Percentiles rank a stretch among this genome's conserved stretches.
These are phyloP conservation scores for Cheilosia vulpina DNA, from an alignment of 2,888 invertebrate genomes.

Conservation along the genomic window DNA sequence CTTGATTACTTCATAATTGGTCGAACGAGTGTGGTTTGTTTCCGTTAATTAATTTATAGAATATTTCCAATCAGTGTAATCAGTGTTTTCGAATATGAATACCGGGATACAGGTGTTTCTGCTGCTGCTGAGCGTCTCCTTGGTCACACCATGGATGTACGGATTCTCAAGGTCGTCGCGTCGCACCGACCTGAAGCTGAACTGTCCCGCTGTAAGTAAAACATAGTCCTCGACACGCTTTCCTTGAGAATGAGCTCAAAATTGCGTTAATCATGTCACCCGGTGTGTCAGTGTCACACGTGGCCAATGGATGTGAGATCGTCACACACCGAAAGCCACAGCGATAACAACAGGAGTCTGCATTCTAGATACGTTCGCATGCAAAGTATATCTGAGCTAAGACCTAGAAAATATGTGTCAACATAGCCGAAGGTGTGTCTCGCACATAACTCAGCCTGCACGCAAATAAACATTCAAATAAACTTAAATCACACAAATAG, in stretches of 20 bases:
- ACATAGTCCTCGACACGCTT: slow-evolving; percentile 30
- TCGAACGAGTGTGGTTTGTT: slow-evolving; percentile 17
- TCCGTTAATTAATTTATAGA: not conserved
- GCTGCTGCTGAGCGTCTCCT: slow-evolving; percentile 32
- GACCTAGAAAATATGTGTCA: slow-evolving; percentile 67
- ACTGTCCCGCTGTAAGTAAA: slow-evolving; percentile 76
- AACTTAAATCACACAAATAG: slow-evolving; percentile 49
- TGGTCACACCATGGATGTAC: slow-evolving; percentile 68
- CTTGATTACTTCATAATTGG: slow-evolving; percentile 58
- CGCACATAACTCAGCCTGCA: slow-evolving; percentile 65
- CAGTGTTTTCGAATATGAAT: slow-evolving; percentile 38
- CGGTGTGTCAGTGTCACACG: slow-evolving; percentile 37
- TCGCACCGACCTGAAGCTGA: slow-evolving; percentile 71
- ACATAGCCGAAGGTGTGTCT: slow-evolving; percentile 70
- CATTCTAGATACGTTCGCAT: slow-evolving; percentile 44
- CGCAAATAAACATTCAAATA: slow-evolving; percentile 67
- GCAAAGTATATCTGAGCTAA: slow-evolving; percentile 18
- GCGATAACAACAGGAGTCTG: slow-evolving; percentile 22
- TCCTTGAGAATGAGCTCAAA: slow-evolving; percentile 45
- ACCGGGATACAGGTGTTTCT: slow-evolving; percentile 44
- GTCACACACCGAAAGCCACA: slow-evolving; percentile 40
- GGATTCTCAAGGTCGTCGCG: slow-evolving; percentile 72
- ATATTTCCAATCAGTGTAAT: slow-evolving; percentile 1
- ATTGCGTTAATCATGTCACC: slow-evolving; percentile 47
- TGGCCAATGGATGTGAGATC: slow-evolving; percentile 47